Conservation (phyloP, 2,797 vertebrate species). For the Lepilemur septentrionalis region DNA sequence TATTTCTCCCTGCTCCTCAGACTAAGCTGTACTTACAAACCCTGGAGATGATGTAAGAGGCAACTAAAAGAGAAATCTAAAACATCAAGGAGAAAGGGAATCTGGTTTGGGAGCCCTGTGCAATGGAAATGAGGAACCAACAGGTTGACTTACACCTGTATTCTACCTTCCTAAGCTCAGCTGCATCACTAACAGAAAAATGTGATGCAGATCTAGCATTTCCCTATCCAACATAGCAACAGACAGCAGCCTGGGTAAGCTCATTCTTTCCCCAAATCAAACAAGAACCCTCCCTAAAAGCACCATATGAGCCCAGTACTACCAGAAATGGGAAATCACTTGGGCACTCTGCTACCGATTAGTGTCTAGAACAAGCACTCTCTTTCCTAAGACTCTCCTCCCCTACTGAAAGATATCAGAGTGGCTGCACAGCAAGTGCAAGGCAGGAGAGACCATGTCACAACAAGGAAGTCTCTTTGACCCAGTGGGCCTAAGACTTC, state of each 20-base stretch:
- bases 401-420: neutral
- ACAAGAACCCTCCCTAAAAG: neutral
- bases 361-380: neutral
- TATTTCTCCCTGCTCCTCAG: neutral
- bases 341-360: neutral
- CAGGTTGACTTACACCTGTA: rapidly evolving
- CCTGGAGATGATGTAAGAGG: neutral
- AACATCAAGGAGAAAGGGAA: neutral
- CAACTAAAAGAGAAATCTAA: neutral
- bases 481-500: neutral
- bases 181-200: neutral
- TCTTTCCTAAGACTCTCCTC: neutral
- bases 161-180: neutral
- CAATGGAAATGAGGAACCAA: neutral
- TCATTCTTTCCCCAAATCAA: neutral
- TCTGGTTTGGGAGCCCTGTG: neutral
- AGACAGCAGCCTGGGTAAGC: neutral
- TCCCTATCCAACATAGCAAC: too few relatives aligned
- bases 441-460: neutral
- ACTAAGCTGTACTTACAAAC: neutral
- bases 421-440: neutral
- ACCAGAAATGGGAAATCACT: neutral
- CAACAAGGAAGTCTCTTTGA: neutral
- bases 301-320: neutral
- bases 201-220: neutral